Conservation (phyloP, 2,113 vertebrate species). For the Lepus americanus region DNA sequence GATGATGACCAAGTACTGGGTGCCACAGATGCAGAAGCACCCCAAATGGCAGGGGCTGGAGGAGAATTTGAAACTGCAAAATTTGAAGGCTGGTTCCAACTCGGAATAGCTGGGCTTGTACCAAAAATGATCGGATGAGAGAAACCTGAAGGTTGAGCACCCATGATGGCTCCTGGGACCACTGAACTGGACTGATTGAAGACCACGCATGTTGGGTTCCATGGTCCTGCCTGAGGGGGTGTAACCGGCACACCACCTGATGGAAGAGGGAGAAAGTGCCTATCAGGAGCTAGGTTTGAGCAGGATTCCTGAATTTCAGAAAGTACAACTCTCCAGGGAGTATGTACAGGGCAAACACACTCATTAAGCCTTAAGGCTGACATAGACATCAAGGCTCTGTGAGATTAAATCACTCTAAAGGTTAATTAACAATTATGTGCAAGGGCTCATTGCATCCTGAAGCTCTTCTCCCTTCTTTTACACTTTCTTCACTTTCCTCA, state of each 20-base stretch:
- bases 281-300: background rate
- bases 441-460: background rate
- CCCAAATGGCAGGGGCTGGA: slow-evolving; percentile 88
- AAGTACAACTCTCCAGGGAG: background rate
- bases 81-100: slow-evolving; percentile 91
- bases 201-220: slow-evolving; percentile 86
- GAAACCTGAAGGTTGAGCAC: slow-evolving; percentile 84
- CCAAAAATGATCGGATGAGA: slow-evolving; percentile 87
- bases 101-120: slow-evolving; percentile 79
- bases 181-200: slow-evolving; percentile 86
- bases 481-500: background rate
- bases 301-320: background rate
- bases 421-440: background rate
- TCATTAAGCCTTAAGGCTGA: background rate
- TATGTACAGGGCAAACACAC: background rate
- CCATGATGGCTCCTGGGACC: slow-evolving; percentile 83
- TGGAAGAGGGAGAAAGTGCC: background rate
- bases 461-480: background rate
- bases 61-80: slow-evolving; percentile 83
- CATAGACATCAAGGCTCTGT: background rate
- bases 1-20: slow-evolving; percentile 88
- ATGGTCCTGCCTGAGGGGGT: slow-evolving; percentile 86
- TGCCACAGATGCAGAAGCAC: slow-evolving; percentile 80
- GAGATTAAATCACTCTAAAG: background rate
- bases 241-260: slow-evolving; percentile 89